Percentiles rank a stretch among this genome's conserved stretches.
Evolutionary conservation across 2,113 vertebrate species (phyloP).

Genomic region (Thamnophis sirtalis): DNA sequence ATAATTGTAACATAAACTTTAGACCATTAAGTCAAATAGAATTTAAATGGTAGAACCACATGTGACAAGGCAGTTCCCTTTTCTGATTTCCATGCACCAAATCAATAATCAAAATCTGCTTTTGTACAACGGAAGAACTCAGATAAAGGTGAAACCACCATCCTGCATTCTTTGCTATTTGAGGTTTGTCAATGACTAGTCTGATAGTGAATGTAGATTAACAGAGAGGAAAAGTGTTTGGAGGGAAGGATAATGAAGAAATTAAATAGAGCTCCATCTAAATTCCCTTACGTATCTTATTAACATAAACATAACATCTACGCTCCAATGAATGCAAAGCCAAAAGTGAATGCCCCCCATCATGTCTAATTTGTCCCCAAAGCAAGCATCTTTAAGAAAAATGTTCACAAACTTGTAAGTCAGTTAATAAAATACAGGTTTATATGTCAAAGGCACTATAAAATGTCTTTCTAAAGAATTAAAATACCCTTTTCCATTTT

Average conservation of each 20-base stretch:
- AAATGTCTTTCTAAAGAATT: conserved; percentile 20
- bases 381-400: conserved; percentile 21
- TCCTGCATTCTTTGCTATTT: neutral
- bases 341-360: neutral
- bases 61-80: neutral
- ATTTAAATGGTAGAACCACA: neutral
- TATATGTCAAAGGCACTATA: conserved; percentile 40
- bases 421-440: conserved; percentile 48
- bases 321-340: neutral
- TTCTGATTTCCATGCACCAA: neutral
- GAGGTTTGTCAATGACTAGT: neutral
- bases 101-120: neutral
- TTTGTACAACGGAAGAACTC: neutral
- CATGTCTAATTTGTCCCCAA: neutral
- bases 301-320: neutral
- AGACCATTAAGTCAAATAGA: neutral
- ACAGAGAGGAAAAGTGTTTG: neutral
- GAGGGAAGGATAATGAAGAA: neutral
- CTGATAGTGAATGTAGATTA: neutral
- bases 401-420: conserved; percentile 29
- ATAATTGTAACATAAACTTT: neutral
- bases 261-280: neutral
- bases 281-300: neutral
- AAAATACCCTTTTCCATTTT: neutral
- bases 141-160: neutral